Evolutionary conservation across 2,888 invertebrate genomes (phyloP), one percentile per base, ranked within the genome.

Genomic region (Dolomedes plantarius): DNA sequence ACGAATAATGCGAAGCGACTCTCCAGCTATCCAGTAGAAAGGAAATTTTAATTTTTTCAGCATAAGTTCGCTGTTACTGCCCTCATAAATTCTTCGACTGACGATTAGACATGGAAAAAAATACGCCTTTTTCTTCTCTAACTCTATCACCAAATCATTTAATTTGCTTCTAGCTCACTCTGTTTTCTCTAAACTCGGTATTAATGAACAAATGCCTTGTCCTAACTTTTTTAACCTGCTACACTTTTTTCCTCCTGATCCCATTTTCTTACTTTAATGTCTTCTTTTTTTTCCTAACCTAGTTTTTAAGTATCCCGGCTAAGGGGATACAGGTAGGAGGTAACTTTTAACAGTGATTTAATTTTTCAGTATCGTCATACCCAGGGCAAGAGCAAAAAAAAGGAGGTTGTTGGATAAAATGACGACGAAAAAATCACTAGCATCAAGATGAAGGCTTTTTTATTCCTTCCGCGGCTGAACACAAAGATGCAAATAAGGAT

Each of bases 141-240:
- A 62, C 69, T 62, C 72, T 72, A 72, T 73, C 67, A 19, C 72
- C 77, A 56, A 83, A 77, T 73, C 83, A 83, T 83, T 83, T 83
- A 77, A 83, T 83, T 83, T 83, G 62, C 76, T 77, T 83, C 65
- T 46, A 77, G 62, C 72, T 72, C 50, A 36, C 67, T 67, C 39
- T 56, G 32, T 76, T 83, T 31, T 46, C 62, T 27, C 41, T 32
- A 64, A 77, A 68, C 65, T 72, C 50, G 32, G 76, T 83, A 83
- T 73, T 83, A 83, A 83, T 83, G 83, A 83, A 83, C 77, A 83
- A 83, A 83, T 83, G 83, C 83, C 77, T 77, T 83, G 83, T 83
- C 65, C 72, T 19, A 67, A 72, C 72, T 83, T 83, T 83, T 77
- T 77, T 72, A 72, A 77, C 16, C 50, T 36, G 31, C 46, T 23